A percentile compares a stretch with the other conserved stretches of the same genome.
These are phyloP conservation scores for Hydractinia symbiolongicarpus DNA, from an alignment of 30 jellyfish, hydroid and myxozoan genomes.

Conservation along the genomic window DNA sequence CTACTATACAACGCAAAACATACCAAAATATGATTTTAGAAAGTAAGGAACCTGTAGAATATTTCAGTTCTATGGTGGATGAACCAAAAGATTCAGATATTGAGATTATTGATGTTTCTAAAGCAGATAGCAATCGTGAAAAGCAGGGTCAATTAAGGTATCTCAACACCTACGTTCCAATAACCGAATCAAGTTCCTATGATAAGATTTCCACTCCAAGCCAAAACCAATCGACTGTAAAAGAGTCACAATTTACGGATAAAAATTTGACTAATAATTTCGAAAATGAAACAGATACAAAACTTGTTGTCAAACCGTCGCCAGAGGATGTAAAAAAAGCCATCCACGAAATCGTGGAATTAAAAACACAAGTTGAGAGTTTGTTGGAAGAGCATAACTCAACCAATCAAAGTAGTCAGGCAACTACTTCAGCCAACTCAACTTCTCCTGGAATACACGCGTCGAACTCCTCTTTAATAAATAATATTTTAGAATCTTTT, in stretches of 20 bases:
- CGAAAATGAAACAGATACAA: background rate
- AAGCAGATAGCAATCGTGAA: background rate
- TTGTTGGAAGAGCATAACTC: background rate
- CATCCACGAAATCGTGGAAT: slow-evolving; percentile 13
- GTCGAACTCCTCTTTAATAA: too few species aligned
- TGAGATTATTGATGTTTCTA: slow-evolving; percentile 13
- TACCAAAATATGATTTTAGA: slow-evolving; percentile 23
- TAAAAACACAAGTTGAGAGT: slow-evolving; percentile 28
- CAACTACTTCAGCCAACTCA: background rate
- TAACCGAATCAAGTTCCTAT: background rate
- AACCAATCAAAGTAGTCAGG: background rate
- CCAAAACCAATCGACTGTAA: background rate
- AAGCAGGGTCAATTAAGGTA: background rate
- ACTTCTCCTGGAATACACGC: too few species aligned
- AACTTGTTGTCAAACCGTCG: slow-evolving; percentile 17
- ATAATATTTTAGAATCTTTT: too few species aligned
- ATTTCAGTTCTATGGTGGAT: background rate
- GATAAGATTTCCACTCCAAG: background rate
- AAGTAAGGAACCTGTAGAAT: slow-evolving; percentile 22
- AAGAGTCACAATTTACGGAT: background rate
- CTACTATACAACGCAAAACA: slow-evolving; percentile 27
- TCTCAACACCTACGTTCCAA: background rate
- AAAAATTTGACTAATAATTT: background rate
- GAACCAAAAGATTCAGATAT: slow-evolving; percentile 9
- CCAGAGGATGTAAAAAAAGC: slow-evolving; percentile 16